Evolutionary conservation across 92 coral and sea anemone species (phyloP).

Genomic region (Siderastrea radians): DNA sequence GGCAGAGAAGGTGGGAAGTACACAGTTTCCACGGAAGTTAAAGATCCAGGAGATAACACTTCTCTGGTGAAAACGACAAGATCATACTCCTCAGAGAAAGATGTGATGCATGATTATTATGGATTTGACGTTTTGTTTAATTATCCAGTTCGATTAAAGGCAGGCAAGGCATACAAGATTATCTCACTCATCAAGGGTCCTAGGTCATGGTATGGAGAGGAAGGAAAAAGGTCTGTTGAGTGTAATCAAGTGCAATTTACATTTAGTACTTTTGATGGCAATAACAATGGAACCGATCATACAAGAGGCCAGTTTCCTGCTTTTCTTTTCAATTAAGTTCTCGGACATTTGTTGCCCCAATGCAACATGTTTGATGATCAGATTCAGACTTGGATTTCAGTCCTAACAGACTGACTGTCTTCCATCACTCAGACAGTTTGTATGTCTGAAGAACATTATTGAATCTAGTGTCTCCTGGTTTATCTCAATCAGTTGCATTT

Average conservation of each 20-base stretch:
- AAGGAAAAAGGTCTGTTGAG: neutral
- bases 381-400: no score
- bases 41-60: neutral
- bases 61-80: neutral
- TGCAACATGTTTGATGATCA: no score
- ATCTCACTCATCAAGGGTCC: neutral
- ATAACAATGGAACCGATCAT: neutral
- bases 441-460: no score
- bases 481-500: no score
- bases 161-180: neutral
- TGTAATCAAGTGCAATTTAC: neutral
- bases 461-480: no score
- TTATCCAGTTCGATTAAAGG: neutral
- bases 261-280: neutral
- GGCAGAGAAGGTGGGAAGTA: neutral
- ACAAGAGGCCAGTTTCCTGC: conserved; percentile 13
- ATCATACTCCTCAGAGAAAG: neutral
- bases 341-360: neutral
- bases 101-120: neutral
- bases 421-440: no score
- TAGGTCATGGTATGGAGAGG: neutral
- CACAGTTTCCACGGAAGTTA: conserved; percentile 11
- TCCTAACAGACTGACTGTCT: no score
- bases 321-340: neutral
- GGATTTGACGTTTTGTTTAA: conserved; percentile 12